Base-by-base conservation (phyloP, 2,888 invertebrate species). In the Drosophila fungiperda region DNA sequence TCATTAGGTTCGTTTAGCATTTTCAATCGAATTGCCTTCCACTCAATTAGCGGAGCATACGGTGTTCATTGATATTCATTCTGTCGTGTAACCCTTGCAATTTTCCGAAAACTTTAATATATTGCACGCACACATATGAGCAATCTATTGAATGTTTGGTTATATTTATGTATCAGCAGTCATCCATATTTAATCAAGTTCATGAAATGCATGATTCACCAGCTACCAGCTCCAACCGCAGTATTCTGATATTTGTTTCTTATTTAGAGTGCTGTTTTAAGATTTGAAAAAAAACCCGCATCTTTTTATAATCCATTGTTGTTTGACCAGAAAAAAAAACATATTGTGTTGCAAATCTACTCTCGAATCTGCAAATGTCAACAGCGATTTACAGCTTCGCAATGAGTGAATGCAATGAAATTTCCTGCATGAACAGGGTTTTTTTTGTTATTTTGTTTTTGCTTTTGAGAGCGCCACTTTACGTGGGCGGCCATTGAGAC, bases 401-500 rank as follows among this genome's bases (percentile, higher is more conserved):
- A 29, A 49, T 36, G 15, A 36, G 45, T 20, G 52, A 42, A 23
- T 17, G 17, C 36, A 26, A 33, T 33, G 12, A 8, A 40, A 68
- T 67, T 53, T 49, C 55, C 57, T 20, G 38, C 29, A 32, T 29
- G 26, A 36, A 3, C 1, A 26, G 17, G 33, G 42, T 32, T 36
- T 45, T 20, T 26, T 26, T 26, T 29, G 29, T 64, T 45, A 4
- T 20, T 7, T 42, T 17, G 45, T 35, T 42, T 29, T 63, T 29
- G n/a, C 17, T 36, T n/a, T 66, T 36, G 50, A 71, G 49, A 40
- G 60, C 38, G 49, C 61, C 64, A 78, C 58, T 68, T 73, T 73
- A 45, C 32, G 75, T 76, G 75, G 68, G 68, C 80, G 77, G 17
- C 50, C 62, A 68, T 40, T 78, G 75, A 63, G 66, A 74, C 69